Conservation (phyloP, 2,888 invertebrate species). For the Epirrhoe alternata region DNA sequence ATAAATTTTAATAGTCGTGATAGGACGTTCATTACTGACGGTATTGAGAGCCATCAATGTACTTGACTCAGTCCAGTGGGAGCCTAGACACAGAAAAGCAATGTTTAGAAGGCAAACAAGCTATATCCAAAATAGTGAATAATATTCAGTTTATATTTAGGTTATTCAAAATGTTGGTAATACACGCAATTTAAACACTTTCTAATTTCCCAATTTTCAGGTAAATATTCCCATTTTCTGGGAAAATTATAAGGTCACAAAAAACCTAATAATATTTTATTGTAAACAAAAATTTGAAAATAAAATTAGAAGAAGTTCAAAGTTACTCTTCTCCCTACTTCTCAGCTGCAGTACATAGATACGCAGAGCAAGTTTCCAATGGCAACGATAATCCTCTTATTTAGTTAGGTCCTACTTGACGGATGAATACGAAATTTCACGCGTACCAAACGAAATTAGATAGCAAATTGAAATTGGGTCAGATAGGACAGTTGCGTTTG, state of each 20-base stretch:
- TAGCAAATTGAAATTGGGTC: background rate
- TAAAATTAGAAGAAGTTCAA: no score
- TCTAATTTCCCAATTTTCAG: no score
- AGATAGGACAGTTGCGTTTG: background rate
- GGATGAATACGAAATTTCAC: constrained; percentile 37
- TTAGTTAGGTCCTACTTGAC: constrained; percentile 33
- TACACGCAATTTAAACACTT: no score
- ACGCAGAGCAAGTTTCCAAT: constrained; percentile 29
- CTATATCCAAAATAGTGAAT: background rate
- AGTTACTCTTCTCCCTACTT: background rate
- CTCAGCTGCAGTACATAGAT: background rate
- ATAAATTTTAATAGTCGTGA: constrained; percentile 37
- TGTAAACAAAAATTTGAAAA: no score
- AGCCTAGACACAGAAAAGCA: background rate
- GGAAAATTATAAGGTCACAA: no score
- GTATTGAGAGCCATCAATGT: constrained; percentile 24
- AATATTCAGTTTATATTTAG: background rate
- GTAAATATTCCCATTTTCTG: no score
- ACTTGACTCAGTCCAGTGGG: constrained; percentile 6
- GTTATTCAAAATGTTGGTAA: no score
- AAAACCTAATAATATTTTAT: no score
- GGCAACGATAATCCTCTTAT: constrained; percentile 41
- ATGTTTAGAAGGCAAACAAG: background rate
- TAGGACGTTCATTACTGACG: constrained; percentile 31
- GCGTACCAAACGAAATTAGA: constrained; percentile 18